Conservation (phyloP, 2,113 vertebrate species). For the Ameiurus melas region DNA sequence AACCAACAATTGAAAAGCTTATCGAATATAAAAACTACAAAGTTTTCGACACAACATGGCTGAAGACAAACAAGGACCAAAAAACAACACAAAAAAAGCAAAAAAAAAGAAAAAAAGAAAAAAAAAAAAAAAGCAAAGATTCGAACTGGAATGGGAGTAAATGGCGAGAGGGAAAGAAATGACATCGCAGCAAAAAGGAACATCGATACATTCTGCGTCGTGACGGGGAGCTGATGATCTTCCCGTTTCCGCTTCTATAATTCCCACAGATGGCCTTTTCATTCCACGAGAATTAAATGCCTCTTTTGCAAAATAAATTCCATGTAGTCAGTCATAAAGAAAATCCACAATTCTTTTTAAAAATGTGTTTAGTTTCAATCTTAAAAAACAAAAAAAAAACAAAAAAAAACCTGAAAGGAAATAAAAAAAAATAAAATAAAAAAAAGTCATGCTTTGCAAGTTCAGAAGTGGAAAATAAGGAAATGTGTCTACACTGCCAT, state of each 20-base stretch:
- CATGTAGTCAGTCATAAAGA: slow-evolving; percentile 23
- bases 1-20: slow-evolving; percentile 7
- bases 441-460: slow-evolving; percentile 1
- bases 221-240: slow-evolving; percentile 11
- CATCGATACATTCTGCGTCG: slow-evolving; percentile 46
- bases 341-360: slow-evolving; percentile 20
- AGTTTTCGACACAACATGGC: slow-evolving; percentile 20
- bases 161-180: slow-evolving; percentile 36
- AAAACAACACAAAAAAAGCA: neutral
- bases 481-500: slow-evolving; percentile 31
- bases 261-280: slow-evolving; percentile 33
- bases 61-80: slow-evolving; percentile 6
- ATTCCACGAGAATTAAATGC: slow-evolving; percentile 39
- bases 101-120: neutral
- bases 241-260: slow-evolving; percentile 3
- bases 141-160: slow-evolving; percentile 42
- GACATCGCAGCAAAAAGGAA: slow-evolving; percentile 12
- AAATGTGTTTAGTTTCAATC: slow-evolving; percentile 16
- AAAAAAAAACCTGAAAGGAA: slow-evolving; percentile 26
- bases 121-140: neutral
- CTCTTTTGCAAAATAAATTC: slow-evolving; percentile 43
- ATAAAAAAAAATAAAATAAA: no score
- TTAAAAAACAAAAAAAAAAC: slow-evolving; percentile 20
- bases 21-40: slow-evolving; percentile 37
- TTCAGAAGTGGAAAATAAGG: slow-evolving; percentile 25